Base-by-base conservation (phyloP, 2,888 invertebrate genomes). In the Tachystola acroxantha region DNA sequence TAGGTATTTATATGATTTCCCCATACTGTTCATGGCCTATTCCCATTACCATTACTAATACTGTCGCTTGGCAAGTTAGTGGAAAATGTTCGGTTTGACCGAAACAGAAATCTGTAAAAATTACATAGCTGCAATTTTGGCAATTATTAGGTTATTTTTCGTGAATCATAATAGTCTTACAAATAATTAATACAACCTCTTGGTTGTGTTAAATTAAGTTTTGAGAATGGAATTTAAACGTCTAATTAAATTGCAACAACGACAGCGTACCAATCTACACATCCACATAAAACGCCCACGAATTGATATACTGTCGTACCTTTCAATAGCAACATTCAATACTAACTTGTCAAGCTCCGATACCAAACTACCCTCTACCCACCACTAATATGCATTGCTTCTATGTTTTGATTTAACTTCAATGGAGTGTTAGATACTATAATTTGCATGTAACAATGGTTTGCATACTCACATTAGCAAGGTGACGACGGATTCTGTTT, bases 381-480 rank as follows among this genome's bases (percentile, higher is more conserved):
- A 62, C 6, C 61, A 62, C 60, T 54, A 60, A 35, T 63, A 65
- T 69, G 84, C 84, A 85, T 84, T 54, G 84, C 84, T 84, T 85
- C 45, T 58, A 63, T 51, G 49, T 55, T 68, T 75, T 77, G 39
- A 37, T 45, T 57, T 57, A 45, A 45, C 67, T 70, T 67, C 57
- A 58, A 63, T 58, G 70, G 61, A 59, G 71, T 84, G 75, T 84
- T 80, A 57, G 55, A 49, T 35, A 45, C 50, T 64, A 48, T 64
- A 56, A 73, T 84, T 85, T 85, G 85, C 85, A 86, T 86, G 85
- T 86, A n/a, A 80, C 48, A 72, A 75, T 86, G 64, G 73, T 85
- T 86, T 86, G 86, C 84, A 63, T 69, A 56, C 43, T 76, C 79
- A 84, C 78, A 51, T 58, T 51, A 65, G 67, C 64, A 6, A 16